Evolutionary conservation across 2,888 invertebrate species (phyloP), one percentile per base, ranked within the genome.

Genomic region (Chelonus formosanus): DNA sequence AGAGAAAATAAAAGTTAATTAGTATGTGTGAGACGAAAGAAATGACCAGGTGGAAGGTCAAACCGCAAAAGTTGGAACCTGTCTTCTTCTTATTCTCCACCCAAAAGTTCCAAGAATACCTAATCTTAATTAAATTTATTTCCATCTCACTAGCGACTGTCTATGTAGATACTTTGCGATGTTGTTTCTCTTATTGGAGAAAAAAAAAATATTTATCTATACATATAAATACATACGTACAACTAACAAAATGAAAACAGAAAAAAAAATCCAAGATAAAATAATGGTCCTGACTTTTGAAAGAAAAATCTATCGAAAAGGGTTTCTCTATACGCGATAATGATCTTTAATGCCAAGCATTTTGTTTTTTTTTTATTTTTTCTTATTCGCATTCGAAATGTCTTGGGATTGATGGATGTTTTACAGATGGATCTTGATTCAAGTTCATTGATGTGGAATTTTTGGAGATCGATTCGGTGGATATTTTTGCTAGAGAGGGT

Each of bases 81-180:
- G 78, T 60, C 63, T 63, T 54, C 32, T 56, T 35, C 32, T 55
- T 48, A 61, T 47, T 60, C 55, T n/a, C 61, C 60, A 47, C 60
- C 36, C 47, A 47, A 63, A 70, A 69, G 56, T 82, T 82, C 81
- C 68, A 65, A 71, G 81, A 83, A 82, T 80, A 78, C 75, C 79
- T 82, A 82, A 82, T 81, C 80, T 80, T 80, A 82, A 83, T 83
- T 80, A 81, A 83, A 82, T 83, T 80, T 81, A 80, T 80, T 78
- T 78, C 77, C 75, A 75, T 77, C 76, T 74, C 76, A 69, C 70
- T 71, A 73, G 67, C 70, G 52, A 52, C 63, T 73, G 74, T 73
- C 73, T 72, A 73, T 70, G 71, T 70, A 68, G 69, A 75, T 20
- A 20, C 20, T 20, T 74, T 72, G 72, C 65, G 57, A 71, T 67